phyloP scores from a whole-genome alignment of 2,113 vertebrate species.

The Bothrops jararaca region DNA sequence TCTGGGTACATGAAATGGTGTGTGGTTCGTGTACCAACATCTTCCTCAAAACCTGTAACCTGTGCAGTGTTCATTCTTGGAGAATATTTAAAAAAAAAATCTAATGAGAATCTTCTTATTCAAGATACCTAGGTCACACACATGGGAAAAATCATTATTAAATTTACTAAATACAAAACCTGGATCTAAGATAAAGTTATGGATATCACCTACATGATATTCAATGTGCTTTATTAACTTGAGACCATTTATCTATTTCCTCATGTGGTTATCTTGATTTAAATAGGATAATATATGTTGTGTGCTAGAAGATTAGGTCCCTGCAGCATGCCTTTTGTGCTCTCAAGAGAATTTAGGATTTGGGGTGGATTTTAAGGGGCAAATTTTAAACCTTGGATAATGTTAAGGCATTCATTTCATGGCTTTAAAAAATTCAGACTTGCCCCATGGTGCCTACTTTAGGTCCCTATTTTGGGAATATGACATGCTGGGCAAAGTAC shows the following conservation, averaged over 20 bases:
- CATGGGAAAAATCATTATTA: not conserved
- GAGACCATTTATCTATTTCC: not conserved
- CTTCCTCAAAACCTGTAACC: constrained; percentile 69
- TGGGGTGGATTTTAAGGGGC: not conserved
- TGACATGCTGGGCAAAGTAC: not conserved
- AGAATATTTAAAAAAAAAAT: not conserved
- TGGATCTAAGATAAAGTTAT: not conserved
- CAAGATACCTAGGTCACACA: fast-evolving
- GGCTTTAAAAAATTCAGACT: not conserved
- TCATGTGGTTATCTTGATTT: not conserved
- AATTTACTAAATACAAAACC: not conserved
- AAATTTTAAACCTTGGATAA: not conserved
- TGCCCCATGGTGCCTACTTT: not conserved
- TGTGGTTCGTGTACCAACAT: constrained; percentile 76
- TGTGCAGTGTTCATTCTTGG: constrained; percentile 77
- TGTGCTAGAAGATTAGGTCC: not conserved
- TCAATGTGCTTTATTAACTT: not conserved
- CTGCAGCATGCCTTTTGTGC: not conserved
- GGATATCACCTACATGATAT: not conserved
- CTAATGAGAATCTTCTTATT: not conserved
- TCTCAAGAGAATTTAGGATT: not conserved
- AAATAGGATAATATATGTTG: not conserved
- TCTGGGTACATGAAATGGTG: constrained; percentile 78
- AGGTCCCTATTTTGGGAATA: not conserved
- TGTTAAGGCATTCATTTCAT: not conserved